Conservation (phyloP, 2,888 invertebrate species). For the Dasysyrphus tricinctus region DNA sequence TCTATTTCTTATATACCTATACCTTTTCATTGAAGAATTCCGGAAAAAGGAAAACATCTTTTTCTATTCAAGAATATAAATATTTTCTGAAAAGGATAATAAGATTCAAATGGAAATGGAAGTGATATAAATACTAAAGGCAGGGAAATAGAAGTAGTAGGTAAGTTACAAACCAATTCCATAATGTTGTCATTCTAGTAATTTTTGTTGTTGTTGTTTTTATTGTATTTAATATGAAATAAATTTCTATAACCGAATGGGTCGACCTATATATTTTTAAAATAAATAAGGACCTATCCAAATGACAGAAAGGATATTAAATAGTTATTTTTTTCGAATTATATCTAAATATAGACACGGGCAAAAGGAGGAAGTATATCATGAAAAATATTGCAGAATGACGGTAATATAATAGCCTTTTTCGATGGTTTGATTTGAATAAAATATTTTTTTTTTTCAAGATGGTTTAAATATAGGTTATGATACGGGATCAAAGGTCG, state of each 20-base stretch:
- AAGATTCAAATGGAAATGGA: constrained; percentile 36
- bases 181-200: constrained; percentile 25
- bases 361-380: not conserved
- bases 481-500: not conserved
- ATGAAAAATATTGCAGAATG: constrained; percentile 2
- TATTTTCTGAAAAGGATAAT: constrained; percentile 32
- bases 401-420: constrained; percentile 16
- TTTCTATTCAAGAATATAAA: constrained; percentile 35
- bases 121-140: not conserved
- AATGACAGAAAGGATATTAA: constrained; percentile 27
- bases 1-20: not conserved
- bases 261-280: constrained; percentile 28
- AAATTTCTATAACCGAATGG: constrained; percentile 31
- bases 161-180: constrained; percentile 8
- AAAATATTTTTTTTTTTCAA: constrained; percentile 6
- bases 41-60: constrained; percentile 20
- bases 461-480: not conserved
- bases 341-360: not conserved
- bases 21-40: constrained; percentile 8
- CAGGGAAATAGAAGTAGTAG: not conserved
- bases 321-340: constrained; percentile 10
- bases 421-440: constrained; percentile 9
- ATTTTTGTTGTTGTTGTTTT: constrained; percentile 15
- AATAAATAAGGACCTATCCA: constrained; percentile 24
- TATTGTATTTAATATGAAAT: constrained; percentile 31